These are phyloP conservation scores for Sylvia atricapilla DNA, from an alignment of 2,113 vertebrate genomes.

Conservation along the genomic window DNA sequence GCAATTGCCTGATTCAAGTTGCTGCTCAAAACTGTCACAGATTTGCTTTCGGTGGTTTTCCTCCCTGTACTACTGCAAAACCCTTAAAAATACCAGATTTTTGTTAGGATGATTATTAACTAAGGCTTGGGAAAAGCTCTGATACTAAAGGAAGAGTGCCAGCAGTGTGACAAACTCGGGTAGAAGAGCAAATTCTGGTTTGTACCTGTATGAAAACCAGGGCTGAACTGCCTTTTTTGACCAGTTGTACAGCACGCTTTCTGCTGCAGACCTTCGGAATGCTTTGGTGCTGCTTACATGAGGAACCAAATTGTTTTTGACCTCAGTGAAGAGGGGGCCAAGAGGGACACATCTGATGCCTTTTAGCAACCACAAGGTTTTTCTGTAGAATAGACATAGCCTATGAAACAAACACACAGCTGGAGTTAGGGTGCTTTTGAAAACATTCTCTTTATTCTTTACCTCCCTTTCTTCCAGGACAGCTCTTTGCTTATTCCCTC, in stretches of 20 bases:
- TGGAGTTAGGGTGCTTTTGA: slow-evolving; percentile 64
- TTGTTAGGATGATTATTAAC: background rate
- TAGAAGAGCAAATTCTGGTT: background rate
- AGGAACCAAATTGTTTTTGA: slow-evolving; percentile 53
- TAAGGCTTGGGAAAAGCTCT: background rate
- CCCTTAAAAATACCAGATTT: background rate
- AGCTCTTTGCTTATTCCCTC: slow-evolving; percentile 59
- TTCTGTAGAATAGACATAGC: slow-evolving; percentile 38
- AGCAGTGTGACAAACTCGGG: background rate
- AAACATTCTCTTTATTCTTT: slow-evolving; percentile 56
- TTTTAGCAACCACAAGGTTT: slow-evolving; percentile 44
- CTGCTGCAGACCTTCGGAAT: slow-evolving; percentile 36
- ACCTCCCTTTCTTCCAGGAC: slow-evolving; percentile 56
- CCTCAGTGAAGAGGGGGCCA: slow-evolving; percentile 37
- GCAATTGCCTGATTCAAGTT: background rate
- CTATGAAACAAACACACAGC: slow-evolving; percentile 63
- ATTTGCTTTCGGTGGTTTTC: background rate
- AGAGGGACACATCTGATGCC: slow-evolving; percentile 39
- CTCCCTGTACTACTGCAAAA: background rate
- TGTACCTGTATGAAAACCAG: background rate
- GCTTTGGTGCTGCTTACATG: background rate
- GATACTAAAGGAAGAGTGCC: background rate
- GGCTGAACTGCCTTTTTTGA: background rate
- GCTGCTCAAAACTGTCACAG: background rate
- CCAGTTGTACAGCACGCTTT: background rate